These are phyloP conservation scores for Pelobates cultripes DNA, from an alignment of 2,797 vertebrate species.

Conservation along the genomic window DNA sequence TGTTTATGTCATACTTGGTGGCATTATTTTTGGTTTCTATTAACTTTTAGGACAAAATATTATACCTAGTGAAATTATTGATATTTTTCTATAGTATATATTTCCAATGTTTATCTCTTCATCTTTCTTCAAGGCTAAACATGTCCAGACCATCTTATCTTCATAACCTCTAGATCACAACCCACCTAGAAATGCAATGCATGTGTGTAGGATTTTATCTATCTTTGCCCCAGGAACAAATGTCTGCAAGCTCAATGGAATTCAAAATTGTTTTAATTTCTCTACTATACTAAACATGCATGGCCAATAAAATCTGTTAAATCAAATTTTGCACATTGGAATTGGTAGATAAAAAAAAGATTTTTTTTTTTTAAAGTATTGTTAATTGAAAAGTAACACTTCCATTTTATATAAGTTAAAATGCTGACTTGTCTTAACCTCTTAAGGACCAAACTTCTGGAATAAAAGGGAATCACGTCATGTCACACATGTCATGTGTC, in stretches of 20 bases:
- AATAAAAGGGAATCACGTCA: too few species aligned
- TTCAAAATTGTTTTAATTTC: not conserved
- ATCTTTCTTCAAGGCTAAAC: constrained; percentile 38
- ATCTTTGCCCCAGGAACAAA: constrained; percentile 22
- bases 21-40: constrained; percentile 19
- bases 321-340: not conserved
- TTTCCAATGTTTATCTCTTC: constrained; percentile 18
- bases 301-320: not conserved
- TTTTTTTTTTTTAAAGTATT: too few species aligned
- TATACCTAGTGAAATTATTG: constrained; percentile 28
- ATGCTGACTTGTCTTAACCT: too few species aligned
- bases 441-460: too few species aligned
- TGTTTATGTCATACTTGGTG: constrained; percentile 15
- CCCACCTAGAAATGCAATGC: constrained; percentile 6
- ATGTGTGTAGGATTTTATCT: constrained; percentile 10
- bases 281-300: not conserved
- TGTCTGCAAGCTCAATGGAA: not conserved
- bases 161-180: constrained; percentile 26
- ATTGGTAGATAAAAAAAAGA: not conserved
- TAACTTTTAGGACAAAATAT: constrained; percentile 29
- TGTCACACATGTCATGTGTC: too few species aligned
- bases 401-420: too few species aligned
- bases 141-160: constrained; percentile 33
- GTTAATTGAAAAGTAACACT: too few species aligned
- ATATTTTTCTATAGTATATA: constrained; percentile 25